Evolutionary conservation across 2,888 invertebrate species (phyloP), one percentile per base, ranked within the genome.

Genomic region (Campoplex capitator): DNA sequence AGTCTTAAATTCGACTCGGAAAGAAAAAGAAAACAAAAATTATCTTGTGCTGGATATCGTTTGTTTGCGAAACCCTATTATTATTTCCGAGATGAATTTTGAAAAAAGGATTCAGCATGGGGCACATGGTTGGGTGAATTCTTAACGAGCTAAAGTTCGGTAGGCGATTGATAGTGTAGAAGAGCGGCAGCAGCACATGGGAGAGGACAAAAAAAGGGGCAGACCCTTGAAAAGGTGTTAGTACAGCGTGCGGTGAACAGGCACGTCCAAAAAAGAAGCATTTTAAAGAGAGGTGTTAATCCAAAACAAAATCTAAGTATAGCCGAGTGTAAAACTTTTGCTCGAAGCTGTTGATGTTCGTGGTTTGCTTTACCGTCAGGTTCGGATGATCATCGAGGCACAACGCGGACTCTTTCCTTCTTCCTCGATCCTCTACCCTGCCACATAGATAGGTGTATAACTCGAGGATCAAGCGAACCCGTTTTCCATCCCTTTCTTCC

Each of bases 241-340:
- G 93, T 23, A 23, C 23, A 93, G 91, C 91, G 92, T 92, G 93
- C 93, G 92, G 91, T 90, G 89, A 88, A 90, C 90, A 87, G 84
- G 83, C 85, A 84, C 86, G 84, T 84, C 35, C 86, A 38, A 65
- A 77, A 48, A 74, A 78, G 76, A 85, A 76, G 68, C 70, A 81
- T 87, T 81, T 75, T 84, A 56, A 42, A 83, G 87, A 89, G 91
- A 92, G 92, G 92, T 91, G 93, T 93, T 93, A 93, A 93, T 92
- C 93, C 92, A 93, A 93, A 93, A 93, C 92, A 93, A 93, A 78
- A 93, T 91, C 90, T 88, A 89, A 89, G 89, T 90, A 91, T 91
- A 90, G 91, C 86, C 84, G 88, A 88, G 90, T 91, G 80, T 80
- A 80, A 86, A 83, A 76, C 88, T 90, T 85, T 84, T 84, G 79